Conservation (phyloP, 2,888 invertebrate species). For the Heliconius sara region DNA sequence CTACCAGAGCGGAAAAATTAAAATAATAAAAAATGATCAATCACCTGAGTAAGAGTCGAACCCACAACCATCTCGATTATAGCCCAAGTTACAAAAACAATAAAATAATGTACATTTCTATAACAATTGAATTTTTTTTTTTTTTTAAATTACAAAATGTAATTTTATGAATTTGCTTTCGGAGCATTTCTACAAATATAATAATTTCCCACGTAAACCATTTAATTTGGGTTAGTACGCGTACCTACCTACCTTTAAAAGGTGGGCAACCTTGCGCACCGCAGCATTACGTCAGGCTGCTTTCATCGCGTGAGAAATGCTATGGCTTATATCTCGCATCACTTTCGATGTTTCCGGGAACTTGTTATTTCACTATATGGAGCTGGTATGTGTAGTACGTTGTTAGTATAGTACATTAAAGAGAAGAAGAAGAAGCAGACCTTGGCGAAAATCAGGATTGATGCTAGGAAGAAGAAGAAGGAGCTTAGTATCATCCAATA, state of each 20-base stretch:
- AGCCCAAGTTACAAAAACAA: too few species aligned
- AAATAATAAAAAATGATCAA: too few species aligned
- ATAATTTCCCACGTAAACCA: conserved; percentile 29
- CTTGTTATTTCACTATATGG: conserved; percentile 6
- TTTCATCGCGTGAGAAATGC: conserved; percentile 80
- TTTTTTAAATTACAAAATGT: background rate
- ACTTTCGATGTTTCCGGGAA: conserved; percentile 65
- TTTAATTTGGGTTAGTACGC: conserved; percentile 40
- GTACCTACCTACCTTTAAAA: conserved; percentile 36
- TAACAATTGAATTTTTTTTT: too few species aligned
- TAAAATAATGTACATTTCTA: too few species aligned
- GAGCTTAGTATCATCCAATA: background rate
- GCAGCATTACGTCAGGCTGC: conserved; percentile 64
- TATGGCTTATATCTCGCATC: conserved; percentile 64
- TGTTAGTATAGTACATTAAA: too few species aligned
- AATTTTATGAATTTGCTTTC: conserved; percentile 11
- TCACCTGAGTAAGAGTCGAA: too few species aligned
- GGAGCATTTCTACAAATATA: conserved; percentile 19
- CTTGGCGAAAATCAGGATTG: too few species aligned
- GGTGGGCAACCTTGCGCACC: conserved; percentile 50
- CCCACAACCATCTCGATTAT: too few species aligned
- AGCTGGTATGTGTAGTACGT: background rate
- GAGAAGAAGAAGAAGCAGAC: too few species aligned
- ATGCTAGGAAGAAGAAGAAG: too few species aligned
- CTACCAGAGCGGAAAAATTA: too few species aligned